phyloP scores from a whole-genome alignment of 1,140 invertebrate species.

The Callitettix versicolor region DNA sequence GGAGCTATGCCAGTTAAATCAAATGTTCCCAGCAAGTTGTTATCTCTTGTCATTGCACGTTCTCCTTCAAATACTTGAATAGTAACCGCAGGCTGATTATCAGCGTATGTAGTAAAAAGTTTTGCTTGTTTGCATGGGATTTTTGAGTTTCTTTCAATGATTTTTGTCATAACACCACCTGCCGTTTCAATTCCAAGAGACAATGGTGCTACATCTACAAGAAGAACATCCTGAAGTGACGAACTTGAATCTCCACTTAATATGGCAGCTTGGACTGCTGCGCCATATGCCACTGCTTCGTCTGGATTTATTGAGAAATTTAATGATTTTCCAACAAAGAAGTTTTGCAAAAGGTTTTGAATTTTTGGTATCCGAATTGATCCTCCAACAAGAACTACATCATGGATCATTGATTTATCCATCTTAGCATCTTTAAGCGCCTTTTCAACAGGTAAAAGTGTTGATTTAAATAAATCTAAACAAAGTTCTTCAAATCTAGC shows the following conservation, averaged over 20 bases:
- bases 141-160: slow-evolving; percentile 42
- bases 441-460: slow-evolving; percentile 51
- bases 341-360: slow-evolving; percentile 44
- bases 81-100: slow-evolving; percentile 62
- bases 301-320: slow-evolving; percentile 58
- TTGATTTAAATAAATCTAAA: slow-evolving; percentile 45
- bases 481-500: slow-evolving; percentile 53
- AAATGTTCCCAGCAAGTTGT: slow-evolving; percentile 75
- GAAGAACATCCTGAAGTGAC: slow-evolving; percentile 42
- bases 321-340: slow-evolving; percentile 48
- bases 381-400: slow-evolving; percentile 72
- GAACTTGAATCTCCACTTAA: slow-evolving; percentile 43
- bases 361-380: slow-evolving; percentile 61
- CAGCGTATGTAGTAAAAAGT: slow-evolving; percentile 42
- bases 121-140: slow-evolving; percentile 43
- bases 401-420: slow-evolving; percentile 57
- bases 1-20: slow-evolving; percentile 55
- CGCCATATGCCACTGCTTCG: slow-evolving; percentile 54
- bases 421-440: slow-evolving; percentile 62
- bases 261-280: slow-evolving; percentile 53
- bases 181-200: slow-evolving; percentile 46
- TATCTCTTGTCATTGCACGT: slow-evolving; percentile 72
- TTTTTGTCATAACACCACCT: slow-evolving; percentile 45
- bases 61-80: slow-evolving; percentile 64
- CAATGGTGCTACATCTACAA: slow-evolving; percentile 44